These are phyloP conservation scores for Zaprionus capensis DNA, from an alignment of 1,140 invertebrate genomes.

Conservation along the genomic window DNA sequence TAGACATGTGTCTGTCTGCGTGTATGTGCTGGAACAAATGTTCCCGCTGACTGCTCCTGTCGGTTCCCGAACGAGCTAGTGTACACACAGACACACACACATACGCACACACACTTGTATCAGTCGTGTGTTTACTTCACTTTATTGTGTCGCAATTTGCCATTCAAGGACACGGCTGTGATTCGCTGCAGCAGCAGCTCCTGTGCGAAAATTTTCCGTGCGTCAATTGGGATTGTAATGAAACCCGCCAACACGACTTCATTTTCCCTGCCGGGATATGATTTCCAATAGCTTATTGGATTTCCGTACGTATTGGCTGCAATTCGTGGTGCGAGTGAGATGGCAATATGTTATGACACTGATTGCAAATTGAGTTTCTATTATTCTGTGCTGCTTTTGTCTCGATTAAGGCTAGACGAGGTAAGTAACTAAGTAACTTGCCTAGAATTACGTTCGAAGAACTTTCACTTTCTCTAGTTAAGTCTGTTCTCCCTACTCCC, in stretches of 20 bases:
- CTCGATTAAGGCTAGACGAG: background rate
- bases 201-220: constrained; percentile 41
- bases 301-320: background rate
- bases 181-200: constrained; percentile 42
- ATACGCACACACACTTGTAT: background rate
- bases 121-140: constrained; percentile 6
- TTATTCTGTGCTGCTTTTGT: constrained; percentile 4
- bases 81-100: constrained; percentile 6
- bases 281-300: constrained; percentile 25
- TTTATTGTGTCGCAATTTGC: constrained; percentile 59
- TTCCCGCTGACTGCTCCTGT: constrained; percentile 22
- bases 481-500: background rate
- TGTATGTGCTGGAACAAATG: constrained; percentile 8
- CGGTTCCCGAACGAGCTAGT: constrained; percentile 7
- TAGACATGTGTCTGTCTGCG: background rate
- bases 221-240: constrained; percentile 56
- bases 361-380: constrained; percentile 1
- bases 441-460: background rate
- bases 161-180: constrained; percentile 69
- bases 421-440: background rate
- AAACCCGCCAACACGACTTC: constrained; percentile 9
- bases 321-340: constrained; percentile 5
- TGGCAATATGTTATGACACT: constrained; percentile 11
- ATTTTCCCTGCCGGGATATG: constrained; percentile 8
- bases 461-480: background rate